phyloP scores from a whole-genome alignment of 2,888 invertebrate genomes.

The Sthenelais limicola region DNA sequence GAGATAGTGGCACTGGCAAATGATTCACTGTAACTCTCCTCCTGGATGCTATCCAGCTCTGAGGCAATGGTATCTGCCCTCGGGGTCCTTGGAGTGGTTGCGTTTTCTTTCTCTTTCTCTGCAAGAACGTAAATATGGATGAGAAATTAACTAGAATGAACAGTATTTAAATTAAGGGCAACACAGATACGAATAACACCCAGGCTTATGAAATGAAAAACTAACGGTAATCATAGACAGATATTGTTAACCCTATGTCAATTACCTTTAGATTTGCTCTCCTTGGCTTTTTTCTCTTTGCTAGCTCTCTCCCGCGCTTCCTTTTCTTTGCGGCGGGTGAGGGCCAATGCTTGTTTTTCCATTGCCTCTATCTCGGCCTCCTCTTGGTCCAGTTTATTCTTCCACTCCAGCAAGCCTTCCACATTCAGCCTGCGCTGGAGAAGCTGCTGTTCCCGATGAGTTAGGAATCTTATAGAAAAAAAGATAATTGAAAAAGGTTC shows the following conservation, averaged over 20 bases:
- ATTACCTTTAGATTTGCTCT: neutral
- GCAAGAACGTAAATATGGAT: neutral
- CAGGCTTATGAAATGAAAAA: too few relatives aligned
- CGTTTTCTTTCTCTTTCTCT: slow-evolving; percentile 26
- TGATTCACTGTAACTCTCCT: slow-evolving; percentile 30
- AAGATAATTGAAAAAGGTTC: neutral
- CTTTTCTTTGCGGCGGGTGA: slow-evolving; percentile 10
- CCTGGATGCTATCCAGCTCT: slow-evolving; percentile 32
- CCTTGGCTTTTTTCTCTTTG: slow-evolving; percentile 16
- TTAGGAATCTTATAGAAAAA: slow-evolving; percentile 60
- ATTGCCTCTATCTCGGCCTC: slow-evolving; percentile 66
- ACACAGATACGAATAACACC: too few relatives aligned
- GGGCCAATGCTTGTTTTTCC: slow-evolving; percentile 64
- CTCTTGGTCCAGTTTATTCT: slow-evolving; percentile 68
- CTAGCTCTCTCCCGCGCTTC: neutral
- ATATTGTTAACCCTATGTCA: too few relatives aligned
- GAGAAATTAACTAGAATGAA: neutral
- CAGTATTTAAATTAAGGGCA: too few relatives aligned
- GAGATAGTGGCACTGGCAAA: neutral
- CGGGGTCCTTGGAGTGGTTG: slow-evolving; percentile 10
- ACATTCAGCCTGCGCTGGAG: slow-evolving; percentile 67
- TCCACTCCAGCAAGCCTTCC: slow-evolving; percentile 70
- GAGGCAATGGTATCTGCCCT: slow-evolving; percentile 38
- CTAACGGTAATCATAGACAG: too few relatives aligned
- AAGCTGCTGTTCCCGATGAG: slow-evolving; percentile 68